Evolutionary conservation across 2,797 vertebrate genomes (phyloP).

Genomic region (Pangasius sanitwongsei): DNA sequence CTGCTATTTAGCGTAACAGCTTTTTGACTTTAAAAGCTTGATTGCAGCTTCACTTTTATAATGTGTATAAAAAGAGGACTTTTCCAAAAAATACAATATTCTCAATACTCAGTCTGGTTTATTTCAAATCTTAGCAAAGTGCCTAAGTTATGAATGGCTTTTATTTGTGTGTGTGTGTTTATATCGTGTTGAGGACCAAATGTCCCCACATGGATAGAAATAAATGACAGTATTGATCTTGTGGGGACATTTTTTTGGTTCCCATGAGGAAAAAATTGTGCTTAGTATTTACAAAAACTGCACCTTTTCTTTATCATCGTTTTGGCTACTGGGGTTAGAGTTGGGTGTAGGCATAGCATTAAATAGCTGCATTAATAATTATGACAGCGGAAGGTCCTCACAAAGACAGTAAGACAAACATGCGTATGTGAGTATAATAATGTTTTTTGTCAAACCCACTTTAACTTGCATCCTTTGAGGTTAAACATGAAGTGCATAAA

Average conservation of each 20-base stretch:
- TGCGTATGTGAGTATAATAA: not conserved
- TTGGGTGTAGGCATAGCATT: not conserved
- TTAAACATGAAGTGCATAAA: constrained; percentile 16
- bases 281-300: not conserved
- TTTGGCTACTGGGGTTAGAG: not conserved
- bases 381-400: not conserved
- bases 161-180: not conserved
- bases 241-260: not conserved
- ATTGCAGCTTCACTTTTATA: not conserved
- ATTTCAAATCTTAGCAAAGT: not conserved
- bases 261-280: not conserved
- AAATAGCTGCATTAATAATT: not conserved
- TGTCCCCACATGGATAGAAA: not conserved
- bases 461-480: not conserved
- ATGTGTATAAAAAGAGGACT: not conserved
- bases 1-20: not conserved
- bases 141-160: not conserved
- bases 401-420: not conserved
- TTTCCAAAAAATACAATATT: not conserved
- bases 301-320: not conserved
- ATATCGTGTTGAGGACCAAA: not conserved
- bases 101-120: not conserved
- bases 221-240: not conserved
- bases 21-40: constrained; percentile 17
- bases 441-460: constrained; percentile 18